Base-by-base conservation (phyloP, 1,140 invertebrate species). In the Gonatopus flavifemur region DNA sequence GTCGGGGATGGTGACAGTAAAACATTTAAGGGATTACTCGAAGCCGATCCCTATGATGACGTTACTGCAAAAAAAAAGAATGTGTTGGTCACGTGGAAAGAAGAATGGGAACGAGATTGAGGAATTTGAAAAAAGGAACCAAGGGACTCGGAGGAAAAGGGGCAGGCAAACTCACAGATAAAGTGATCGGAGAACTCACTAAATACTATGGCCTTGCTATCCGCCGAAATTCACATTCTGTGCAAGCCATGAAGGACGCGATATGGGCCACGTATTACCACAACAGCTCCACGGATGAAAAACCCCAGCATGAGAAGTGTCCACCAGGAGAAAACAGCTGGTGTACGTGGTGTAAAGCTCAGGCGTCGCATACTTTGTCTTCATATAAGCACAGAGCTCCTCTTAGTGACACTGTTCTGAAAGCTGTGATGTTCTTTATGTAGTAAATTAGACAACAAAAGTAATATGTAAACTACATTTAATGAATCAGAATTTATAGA, bases 181-280 rank as follows among this genome's bases (percentile, higher is more conserved):
- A 51, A 57, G 16, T 57, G 18, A 67, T 69, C 20, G 48, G 56
- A 54, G 55, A 63, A 42, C 50, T 64, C 39, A 56, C 43, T 22
- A 32, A 38, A 8, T 62, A 62, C 41, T 60, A 57, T 15, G 19
- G 42, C n/a, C n/a, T n/a, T n/a, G n/a, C n/a, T n/a, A n/a, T n/a
- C n/a, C n/a, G n/a, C n/a, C n/a, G n/a, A n/a, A 18, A 45, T 35
- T 45, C 7, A 35, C 31, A 33, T 45, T 45, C 32, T 9, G 28
- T 45, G 3, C 1, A 45, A 35, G 24, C 33, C 7, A 36, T 45
- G 42, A 33, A 35, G n/a, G 10, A 45, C 0, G 42, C 31, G 2
- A 35, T 45, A 45, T 45, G 42, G 42, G 42, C 42, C n/a, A 35
- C 31, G 2, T 45, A 22, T 13, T 33, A 5, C 10, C 24, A 35